Conservation (phyloP, 2,113 vertebrate species). For the Sorex fumeus region DNA sequence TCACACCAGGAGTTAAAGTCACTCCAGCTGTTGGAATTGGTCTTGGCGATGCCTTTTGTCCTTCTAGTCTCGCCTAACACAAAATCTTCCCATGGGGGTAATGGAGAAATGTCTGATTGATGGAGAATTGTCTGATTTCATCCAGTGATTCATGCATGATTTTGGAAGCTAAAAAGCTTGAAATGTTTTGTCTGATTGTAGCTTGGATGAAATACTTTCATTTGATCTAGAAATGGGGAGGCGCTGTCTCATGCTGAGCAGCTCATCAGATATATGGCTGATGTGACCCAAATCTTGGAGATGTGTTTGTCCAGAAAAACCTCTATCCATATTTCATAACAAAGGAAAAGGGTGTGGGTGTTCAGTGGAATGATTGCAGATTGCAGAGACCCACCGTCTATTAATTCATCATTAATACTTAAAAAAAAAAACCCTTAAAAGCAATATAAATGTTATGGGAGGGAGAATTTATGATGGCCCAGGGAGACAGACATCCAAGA, state of each 20-base stretch:
- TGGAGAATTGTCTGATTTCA: background rate
- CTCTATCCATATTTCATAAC: constrained; percentile 75
- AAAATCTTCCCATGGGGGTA: constrained; percentile 23
- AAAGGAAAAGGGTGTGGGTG: constrained; percentile 76
- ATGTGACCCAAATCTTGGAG: constrained; percentile 59
- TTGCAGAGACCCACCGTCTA: constrained; percentile 56
- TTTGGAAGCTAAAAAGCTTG: constrained; percentile 24
- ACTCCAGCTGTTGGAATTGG: background rate
- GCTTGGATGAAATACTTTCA: constrained; percentile 42
- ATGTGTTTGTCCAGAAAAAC: constrained; percentile 68
- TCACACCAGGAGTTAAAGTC: constrained; percentile 25
- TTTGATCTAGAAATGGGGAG: constrained; percentile 40
- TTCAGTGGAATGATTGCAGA: constrained; percentile 74
- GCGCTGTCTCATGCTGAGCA: background rate
- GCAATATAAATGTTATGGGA: constrained; percentile 76
- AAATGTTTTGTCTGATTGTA: constrained; percentile 59
- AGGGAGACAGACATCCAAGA: constrained; percentile 70
- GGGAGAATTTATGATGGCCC: constrained; percentile 77
- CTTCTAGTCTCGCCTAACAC: background rate
- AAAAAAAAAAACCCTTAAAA: constrained; percentile 78
- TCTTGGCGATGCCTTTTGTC: constrained; percentile 2
- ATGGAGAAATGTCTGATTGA: constrained; percentile 62
- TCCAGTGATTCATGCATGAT: constrained; percentile 50
- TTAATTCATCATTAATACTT: constrained; percentile 81
- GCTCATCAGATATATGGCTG: constrained; percentile 58